Conservation (phyloP, 2,888 invertebrate species). For the Podabrus alpinus region DNA sequence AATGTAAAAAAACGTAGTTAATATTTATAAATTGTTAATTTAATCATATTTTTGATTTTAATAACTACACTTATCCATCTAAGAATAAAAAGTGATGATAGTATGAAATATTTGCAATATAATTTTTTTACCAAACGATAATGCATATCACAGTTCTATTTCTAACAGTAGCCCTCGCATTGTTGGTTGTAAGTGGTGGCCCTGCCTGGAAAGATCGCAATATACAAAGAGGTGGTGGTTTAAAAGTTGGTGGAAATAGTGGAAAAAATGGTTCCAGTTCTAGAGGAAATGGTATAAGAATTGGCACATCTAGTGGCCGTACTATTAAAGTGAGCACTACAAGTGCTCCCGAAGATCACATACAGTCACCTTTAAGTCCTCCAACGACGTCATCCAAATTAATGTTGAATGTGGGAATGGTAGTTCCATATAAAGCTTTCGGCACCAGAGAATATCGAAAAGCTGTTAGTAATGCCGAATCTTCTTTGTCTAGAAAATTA, state of each 20-base stretch:
- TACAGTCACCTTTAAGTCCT: constrained; percentile 43
- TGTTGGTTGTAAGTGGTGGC: constrained; percentile 52
- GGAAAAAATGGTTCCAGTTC: constrained; percentile 44
- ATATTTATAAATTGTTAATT: neutral
- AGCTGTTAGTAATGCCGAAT: constrained; percentile 70
- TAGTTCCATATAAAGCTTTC: constrained; percentile 78
- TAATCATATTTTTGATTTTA: neutral
- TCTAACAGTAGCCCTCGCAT: constrained; percentile 49
- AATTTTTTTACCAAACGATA: constrained; percentile 19
- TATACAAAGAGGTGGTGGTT: constrained; percentile 51
- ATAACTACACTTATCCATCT: neutral
- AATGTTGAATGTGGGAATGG: constrained; percentile 68
- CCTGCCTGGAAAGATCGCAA: constrained; percentile 52
- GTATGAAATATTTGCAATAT: neutral
- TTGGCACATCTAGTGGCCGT: constrained; percentile 48
- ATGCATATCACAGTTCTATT: constrained; percentile 50
- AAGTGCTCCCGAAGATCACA: constrained; percentile 46
- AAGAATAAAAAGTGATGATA: neutral
- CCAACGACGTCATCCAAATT: constrained; percentile 32
- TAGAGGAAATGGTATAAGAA: constrained; percentile 51
- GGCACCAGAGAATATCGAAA: constrained; percentile 74
- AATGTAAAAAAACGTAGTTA: neutral
- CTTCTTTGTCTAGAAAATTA: constrained; percentile 68
- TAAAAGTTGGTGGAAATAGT: constrained; percentile 48
- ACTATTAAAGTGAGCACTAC: constrained; percentile 33